Evolutionary conservation across 2,888 invertebrate genomes (phyloP), one percentile per base, ranked within the genome.

Genomic region (Limnephilus rhombicus): DNA sequence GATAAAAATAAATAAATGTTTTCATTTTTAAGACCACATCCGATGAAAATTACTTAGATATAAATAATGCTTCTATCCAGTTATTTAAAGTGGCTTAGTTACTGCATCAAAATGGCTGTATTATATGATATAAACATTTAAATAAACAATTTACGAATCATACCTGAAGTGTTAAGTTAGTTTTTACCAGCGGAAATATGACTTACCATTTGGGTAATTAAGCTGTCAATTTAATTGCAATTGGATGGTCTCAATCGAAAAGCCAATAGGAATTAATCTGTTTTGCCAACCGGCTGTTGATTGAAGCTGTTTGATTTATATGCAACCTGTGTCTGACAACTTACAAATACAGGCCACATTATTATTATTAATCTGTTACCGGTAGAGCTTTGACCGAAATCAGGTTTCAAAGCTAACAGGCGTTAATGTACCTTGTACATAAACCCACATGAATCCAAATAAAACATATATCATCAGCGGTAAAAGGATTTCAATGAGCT

Each of bases 351-450:
- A 68, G n/a, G 68, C 45, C 29, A 15, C 49, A 49, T n/a, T 85
- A 85, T 85, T 85, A 49, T 53, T 87, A 87, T 87, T 31, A 87
- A 87, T 87, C 68, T 31, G 68, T 68, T 87, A 68, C 87, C 13
- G 13, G 18, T 68, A 68, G 53, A 53, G 31, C 53, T 15, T 87
- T 86, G 49, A 49, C 29, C 85, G 45, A 86, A 86, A 49, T 86
- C 85, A 49, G 85, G 85, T 86, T 86, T 86, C 41, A 86, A 41
- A 45, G 13, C 49, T 68, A 45, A 45, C 24, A 68, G 24, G 9
- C 24, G 24, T 68, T 7, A 24, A n/a, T 24, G 68, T 68, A 68
- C 68, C 9, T 9, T 68, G 68, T 68, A 68, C 24, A 68, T 9
- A 68, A 68, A 68, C 68, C 68, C 68, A 68, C 68, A 68, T 68